Evolutionary conservation across 2,797 vertebrate species (phyloP).

Genomic region (Pipistrellus pipistrellus): DNA sequence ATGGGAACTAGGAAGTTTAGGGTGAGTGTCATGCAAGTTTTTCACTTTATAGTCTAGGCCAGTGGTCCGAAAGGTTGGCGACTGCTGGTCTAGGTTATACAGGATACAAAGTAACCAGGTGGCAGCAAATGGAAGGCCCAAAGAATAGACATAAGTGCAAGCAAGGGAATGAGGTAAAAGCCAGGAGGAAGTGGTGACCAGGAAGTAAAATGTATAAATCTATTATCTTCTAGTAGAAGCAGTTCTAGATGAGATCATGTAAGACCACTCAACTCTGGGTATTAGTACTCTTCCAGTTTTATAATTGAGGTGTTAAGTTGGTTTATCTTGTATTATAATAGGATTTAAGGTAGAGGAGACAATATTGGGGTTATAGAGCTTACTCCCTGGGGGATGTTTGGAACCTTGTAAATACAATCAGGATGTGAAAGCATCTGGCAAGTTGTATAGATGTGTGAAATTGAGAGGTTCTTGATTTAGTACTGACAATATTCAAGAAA

Average conservation of each 20-base stretch:
- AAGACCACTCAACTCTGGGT: background rate
- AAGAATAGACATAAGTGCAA: background rate
- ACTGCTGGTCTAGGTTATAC: background rate
- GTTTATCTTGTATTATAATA: conserved; percentile 2
- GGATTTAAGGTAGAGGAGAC: background rate
- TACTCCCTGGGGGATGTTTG: background rate
- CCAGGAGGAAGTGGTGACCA: background rate
- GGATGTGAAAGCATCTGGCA: background rate
- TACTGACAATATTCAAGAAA: background rate
- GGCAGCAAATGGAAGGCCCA: background rate
- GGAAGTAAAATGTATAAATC: background rate
- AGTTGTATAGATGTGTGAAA: background rate
- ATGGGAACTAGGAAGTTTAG: background rate
- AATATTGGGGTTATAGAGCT: background rate
- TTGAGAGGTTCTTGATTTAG: background rate
- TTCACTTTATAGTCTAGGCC: background rate
- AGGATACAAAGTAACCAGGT: background rate
- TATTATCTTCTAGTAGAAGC: conserved; percentile 33
- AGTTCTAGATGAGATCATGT: background rate
- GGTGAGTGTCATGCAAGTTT: background rate
- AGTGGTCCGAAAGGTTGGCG: too few relatives aligned
- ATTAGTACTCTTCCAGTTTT: background rate
- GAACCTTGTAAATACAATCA: background rate
- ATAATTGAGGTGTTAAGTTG: background rate
- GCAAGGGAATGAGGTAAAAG: background rate